Evolutionary conservation across 2,797 vertebrate genomes (phyloP).

Genomic region (Synaphobranchus kaupii): DNA sequence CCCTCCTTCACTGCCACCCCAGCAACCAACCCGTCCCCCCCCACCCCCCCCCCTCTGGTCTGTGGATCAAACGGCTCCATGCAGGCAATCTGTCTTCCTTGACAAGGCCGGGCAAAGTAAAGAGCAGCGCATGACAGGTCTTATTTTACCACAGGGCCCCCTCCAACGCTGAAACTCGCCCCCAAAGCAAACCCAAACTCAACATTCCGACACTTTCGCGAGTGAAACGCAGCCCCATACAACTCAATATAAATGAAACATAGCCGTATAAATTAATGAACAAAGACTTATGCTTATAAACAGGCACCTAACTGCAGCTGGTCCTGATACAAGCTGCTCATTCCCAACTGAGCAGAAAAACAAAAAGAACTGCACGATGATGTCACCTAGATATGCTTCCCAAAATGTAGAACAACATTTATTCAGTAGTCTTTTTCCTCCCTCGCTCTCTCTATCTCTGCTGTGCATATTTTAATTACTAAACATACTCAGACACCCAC

Average conservation of each 20-base stretch:
- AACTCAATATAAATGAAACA: slow-evolving; percentile 71
- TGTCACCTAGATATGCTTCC: slow-evolving; percentile 72
- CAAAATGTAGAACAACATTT: slow-evolving; percentile 77
- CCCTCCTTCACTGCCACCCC: background rate
- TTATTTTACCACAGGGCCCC: slow-evolving; percentile 50
- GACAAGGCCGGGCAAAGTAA: slow-evolving; percentile 54
- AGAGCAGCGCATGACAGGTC: slow-evolving; percentile 49
- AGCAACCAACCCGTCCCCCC: background rate
- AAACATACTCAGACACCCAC: slow-evolving; percentile 58
- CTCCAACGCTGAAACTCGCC: slow-evolving; percentile 37
- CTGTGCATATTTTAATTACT: slow-evolving; percentile 75
- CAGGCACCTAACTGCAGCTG: slow-evolving; percentile 63
- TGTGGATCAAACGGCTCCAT: slow-evolving; percentile 63
- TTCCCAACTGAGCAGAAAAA: slow-evolving; percentile 55
- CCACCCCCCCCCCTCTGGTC: slow-evolving; percentile 43
- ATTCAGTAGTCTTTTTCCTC: slow-evolving; percentile 64
- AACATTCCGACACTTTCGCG: slow-evolving; percentile 28
- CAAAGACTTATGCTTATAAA: slow-evolving; percentile 74
- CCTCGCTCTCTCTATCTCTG: slow-evolving; percentile 60
- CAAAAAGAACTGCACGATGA: slow-evolving; percentile 66
- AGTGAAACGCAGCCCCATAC: slow-evolving; percentile 34
- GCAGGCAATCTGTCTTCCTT: slow-evolving; percentile 65
- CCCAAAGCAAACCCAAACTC: slow-evolving; percentile 33
- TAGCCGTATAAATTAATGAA: slow-evolving; percentile 77
- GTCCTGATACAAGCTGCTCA: slow-evolving; percentile 44